These are phyloP conservation scores for Menidia menidia DNA, from an alignment of 2,797 vertebrate species.

Conservation along the genomic window DNA sequence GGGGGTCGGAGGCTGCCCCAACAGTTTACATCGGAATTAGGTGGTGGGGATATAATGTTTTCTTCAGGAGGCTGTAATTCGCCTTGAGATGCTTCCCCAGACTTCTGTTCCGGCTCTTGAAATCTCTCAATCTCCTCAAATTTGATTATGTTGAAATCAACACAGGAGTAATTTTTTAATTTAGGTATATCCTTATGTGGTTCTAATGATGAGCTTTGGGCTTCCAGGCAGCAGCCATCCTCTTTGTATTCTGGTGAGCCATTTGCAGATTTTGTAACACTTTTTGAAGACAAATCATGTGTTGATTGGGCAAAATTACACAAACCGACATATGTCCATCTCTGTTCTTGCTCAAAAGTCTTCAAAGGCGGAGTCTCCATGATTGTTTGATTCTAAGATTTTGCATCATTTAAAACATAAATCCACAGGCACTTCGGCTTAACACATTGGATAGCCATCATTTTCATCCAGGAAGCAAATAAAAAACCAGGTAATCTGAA, in stretches of 20 bases:
- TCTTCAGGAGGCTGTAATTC: slow-evolving; percentile 30
- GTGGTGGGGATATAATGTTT: slow-evolving; percentile 3
- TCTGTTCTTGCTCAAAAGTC: slow-evolving; percentile 63
- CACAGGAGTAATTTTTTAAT: slow-evolving; percentile 16
- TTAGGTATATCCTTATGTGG: slow-evolving; percentile 7
- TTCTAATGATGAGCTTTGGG: slow-evolving; percentile 22
- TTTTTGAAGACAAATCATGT: slow-evolving; percentile 45
- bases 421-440: slow-evolving; percentile 74
- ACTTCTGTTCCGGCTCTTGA: slow-evolving; percentile 19
- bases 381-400: slow-evolving; percentile 67
- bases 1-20: background rate
- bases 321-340: slow-evolving; percentile 48
- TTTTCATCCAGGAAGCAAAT: slow-evolving; percentile 41
- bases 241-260: slow-evolving; percentile 35
- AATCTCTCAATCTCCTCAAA: slow-evolving; percentile 1
- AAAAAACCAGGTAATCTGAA: slow-evolving; percentile 54
- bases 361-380: slow-evolving; percentile 80
- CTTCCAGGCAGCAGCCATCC: slow-evolving; percentile 19
- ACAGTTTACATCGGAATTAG: slow-evolving; percentile 6
- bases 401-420: slow-evolving; percentile 73
- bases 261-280: slow-evolving; percentile 44
- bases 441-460: slow-evolving; percentile 65
- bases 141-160: background rate
- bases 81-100: slow-evolving; percentile 12
- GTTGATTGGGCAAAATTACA: slow-evolving; percentile 50